These are phyloP conservation scores for Trissolcus japonicus DNA, from an alignment of 2,888 invertebrate species.

Conservation along the genomic window DNA sequence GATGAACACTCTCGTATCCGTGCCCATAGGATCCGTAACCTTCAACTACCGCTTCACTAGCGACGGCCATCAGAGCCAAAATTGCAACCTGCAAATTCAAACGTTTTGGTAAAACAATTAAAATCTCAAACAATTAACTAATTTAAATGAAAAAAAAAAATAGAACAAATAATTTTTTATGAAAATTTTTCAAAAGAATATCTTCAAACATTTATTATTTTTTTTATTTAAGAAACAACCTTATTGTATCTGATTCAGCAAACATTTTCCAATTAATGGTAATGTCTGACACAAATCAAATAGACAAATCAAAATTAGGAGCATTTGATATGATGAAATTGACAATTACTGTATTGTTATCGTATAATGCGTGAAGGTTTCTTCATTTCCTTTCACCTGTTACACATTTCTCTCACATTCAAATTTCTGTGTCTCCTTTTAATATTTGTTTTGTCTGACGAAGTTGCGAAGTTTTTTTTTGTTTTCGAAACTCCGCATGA, in stretches of 20 bases:
- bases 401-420: slow-evolving; percentile 53
- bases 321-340: slow-evolving; percentile 38
- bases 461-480: slow-evolving; percentile 19
- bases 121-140: not conserved
- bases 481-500: slow-evolving; percentile 39
- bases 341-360: slow-evolving; percentile 56
- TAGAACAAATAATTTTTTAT: too few species aligned
- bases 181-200: too few species aligned
- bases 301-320: slow-evolving; percentile 17
- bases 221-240: too few species aligned
- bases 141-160: too few species aligned
- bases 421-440: slow-evolving; percentile 47
- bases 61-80: slow-evolving; percentile 57
- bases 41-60: slow-evolving; percentile 60
- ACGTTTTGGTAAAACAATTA: not conserved
- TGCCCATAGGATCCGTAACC: slow-evolving; percentile 60
- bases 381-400: slow-evolving; percentile 55
- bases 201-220: too few species aligned
- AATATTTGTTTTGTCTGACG: slow-evolving; percentile 39
- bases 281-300: slow-evolving; percentile 4
- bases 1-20: slow-evolving; percentile 16
- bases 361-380: slow-evolving; percentile 46
- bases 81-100: slow-evolving; percentile 46
- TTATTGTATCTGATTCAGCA: not conserved
- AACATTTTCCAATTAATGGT: not conserved